A percentile compares a stretch with the other conserved stretches of the same genome.
These are phyloP conservation scores for Myripristis jacobus DNA, from an alignment of 2,797 vertebrate species.

Conservation along the genomic window DNA sequence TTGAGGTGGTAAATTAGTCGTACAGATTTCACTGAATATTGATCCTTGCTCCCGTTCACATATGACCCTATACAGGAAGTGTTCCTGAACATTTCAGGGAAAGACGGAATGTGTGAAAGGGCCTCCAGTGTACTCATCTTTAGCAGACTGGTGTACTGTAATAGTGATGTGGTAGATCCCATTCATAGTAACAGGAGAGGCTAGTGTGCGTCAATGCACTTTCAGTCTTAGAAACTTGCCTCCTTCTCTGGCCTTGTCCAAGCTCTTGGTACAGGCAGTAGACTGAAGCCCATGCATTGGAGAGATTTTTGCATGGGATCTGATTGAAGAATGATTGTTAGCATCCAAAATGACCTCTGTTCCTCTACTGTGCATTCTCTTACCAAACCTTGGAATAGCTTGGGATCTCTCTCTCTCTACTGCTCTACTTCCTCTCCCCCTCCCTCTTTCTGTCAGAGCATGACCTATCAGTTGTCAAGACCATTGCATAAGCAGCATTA, in stretches of 20 bases:
- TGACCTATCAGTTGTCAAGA: slow-evolving; percentile 17
- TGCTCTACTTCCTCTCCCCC: background rate
- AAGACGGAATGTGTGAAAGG: too few species aligned
- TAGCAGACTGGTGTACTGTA: too few species aligned
- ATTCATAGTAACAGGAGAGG: background rate
- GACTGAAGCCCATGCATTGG: background rate
- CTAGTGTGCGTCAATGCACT: background rate
- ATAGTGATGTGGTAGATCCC: background rate
- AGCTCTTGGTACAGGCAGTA: background rate
- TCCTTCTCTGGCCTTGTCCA: slow-evolving; percentile 1
- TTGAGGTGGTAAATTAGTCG: too few species aligned
- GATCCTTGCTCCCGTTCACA: too few species aligned
- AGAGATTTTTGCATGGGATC: background rate
- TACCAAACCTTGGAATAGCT: too few species aligned
- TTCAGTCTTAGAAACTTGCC: background rate
- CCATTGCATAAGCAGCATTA: slow-evolving; percentile 60
- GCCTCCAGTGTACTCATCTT: background rate
- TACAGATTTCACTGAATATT: too few species aligned
- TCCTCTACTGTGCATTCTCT: background rate
- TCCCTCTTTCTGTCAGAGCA: slow-evolving; percentile 7
- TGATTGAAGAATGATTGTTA: too few species aligned
- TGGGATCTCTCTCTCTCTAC: background rate
- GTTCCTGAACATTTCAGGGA: too few species aligned
- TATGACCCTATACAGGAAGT: too few species aligned
- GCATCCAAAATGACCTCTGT: background rate